phyloP scores from a whole-genome alignment of 2,113 vertebrate species.

The Oryzias celebensis region DNA sequence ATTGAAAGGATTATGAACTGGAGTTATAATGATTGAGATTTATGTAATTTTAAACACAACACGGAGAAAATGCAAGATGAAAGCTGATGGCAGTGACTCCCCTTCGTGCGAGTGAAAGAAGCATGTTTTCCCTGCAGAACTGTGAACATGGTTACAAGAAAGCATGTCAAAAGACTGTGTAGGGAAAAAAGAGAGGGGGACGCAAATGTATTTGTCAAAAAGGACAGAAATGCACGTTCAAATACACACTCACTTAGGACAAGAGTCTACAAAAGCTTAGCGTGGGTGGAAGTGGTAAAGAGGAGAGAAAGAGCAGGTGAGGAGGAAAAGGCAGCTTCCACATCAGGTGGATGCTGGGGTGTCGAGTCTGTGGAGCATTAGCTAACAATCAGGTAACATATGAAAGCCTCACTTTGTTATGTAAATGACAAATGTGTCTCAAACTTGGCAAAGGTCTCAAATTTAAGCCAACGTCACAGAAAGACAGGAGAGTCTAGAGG shows the following conservation, averaged over 20 bases:
- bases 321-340: conserved; percentile 53
- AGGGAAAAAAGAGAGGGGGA: conserved; percentile 4
- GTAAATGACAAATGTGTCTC: conserved; percentile 23
- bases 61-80: not conserved
- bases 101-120: not conserved
- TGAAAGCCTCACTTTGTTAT: conserved; percentile 9
- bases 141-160: conserved; percentile 7
- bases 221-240: conserved; percentile 33
- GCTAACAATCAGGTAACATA: conserved; percentile 24
- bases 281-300: conserved; percentile 63
- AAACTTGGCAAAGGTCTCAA: conserved; percentile 19
- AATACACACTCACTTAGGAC: conserved; percentile 55
- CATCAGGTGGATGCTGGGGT: conserved; percentile 36
- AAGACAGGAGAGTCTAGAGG: not conserved
- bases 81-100: not conserved
- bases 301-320: conserved; percentile 56
- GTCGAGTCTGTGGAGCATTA: conserved; percentile 36
- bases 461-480: conserved; percentile 8
- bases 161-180: conserved; percentile 26
- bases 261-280: conserved; percentile 64
- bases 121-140: not conserved
- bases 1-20: no score
- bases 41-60: not conserved
- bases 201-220: conserved; percentile 28
- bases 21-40: not conserved